Evolutionary conservation across 2,113 vertebrate genomes (phyloP).

Genomic region (Heterotilapia buettikoferi): DNA sequence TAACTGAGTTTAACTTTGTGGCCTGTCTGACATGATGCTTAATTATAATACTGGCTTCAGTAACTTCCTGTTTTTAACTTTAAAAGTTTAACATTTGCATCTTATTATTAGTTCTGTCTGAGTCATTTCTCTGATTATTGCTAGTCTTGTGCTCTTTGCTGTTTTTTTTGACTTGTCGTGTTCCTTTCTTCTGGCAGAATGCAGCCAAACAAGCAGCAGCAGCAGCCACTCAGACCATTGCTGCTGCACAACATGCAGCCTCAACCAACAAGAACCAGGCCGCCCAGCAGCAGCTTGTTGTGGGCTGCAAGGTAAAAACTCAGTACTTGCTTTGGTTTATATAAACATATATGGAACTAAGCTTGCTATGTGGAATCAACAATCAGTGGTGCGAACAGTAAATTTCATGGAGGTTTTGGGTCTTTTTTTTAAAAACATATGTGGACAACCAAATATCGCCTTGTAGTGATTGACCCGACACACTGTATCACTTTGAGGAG

Average conservation of each 20-base stretch:
- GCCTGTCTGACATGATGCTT: not conserved
- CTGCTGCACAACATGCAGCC: constrained; percentile 85
- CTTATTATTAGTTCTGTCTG: not conserved
- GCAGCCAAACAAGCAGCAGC: constrained; percentile 92
- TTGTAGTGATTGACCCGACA: not conserved
- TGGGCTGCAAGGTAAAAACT: constrained; percentile 91
- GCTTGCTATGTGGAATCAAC: not conserved
- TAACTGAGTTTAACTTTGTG: not conserved
- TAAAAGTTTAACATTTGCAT: not conserved
- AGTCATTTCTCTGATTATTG: not conserved
- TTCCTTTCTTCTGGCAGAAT: constrained; percentile 69
- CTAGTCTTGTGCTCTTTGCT: not conserved
- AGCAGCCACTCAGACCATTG: constrained; percentile 91
- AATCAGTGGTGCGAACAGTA: not conserved
- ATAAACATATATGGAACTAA: not conserved
- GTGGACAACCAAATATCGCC: not conserved
- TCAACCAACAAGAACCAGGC: constrained; percentile 88
- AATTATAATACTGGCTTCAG: not conserved
- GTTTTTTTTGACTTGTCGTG: not conserved
- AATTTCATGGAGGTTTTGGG: not conserved
- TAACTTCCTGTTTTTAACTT: not conserved
- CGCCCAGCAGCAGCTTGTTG: constrained; percentile 87
- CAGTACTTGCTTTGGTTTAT: not conserved
- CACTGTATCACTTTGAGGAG: not conserved
- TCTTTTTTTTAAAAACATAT: not conserved